These are phyloP conservation scores for Drosophila novamexicana DNA, from an alignment of 1,140 invertebrate species.

Conservation along the genomic window DNA sequence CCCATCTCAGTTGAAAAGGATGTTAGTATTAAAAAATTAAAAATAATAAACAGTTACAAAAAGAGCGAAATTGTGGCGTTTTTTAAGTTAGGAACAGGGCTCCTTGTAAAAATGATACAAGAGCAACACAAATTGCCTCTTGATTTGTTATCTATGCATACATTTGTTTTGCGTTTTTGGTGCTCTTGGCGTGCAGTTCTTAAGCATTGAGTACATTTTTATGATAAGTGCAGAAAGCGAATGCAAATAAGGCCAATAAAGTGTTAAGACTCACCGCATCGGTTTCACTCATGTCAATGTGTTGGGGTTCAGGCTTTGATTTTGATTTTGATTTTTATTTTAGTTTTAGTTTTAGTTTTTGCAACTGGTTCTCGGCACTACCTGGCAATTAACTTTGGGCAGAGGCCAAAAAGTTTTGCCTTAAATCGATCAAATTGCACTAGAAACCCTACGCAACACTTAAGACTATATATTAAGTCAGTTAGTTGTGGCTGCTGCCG, in stretches of 20 bases:
- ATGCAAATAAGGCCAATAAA: neutral
- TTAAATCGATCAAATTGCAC: slow-evolving; percentile 75
- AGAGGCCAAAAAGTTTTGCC: slow-evolving; percentile 33
- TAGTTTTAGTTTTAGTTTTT: neutral
- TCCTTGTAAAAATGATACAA: slow-evolving; percentile 36
- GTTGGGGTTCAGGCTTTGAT: neutral
- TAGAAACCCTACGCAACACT: slow-evolving; percentile 8
- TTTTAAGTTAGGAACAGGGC: neutral
- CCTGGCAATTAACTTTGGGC: slow-evolving; percentile 60
- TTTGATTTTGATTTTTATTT: neutral
- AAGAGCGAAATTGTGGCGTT: neutral
- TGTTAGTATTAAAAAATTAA: too few species aligned
- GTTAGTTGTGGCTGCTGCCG: slow-evolving; percentile 7
- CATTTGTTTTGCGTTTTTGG: slow-evolving; percentile 21
- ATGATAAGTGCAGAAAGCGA: neutral
- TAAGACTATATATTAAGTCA: slow-evolving; percentile 43
- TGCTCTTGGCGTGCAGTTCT: slow-evolving; percentile 11
- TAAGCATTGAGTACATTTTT: slow-evolving; percentile 5
- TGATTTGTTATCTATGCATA: slow-evolving; percentile 43
- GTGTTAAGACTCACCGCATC: slow-evolving; percentile 74
- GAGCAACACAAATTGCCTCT: slow-evolving; percentile 29
- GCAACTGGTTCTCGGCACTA: slow-evolving; percentile 51
- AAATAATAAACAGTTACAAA: too few species aligned
- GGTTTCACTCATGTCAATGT: slow-evolving; percentile 68
- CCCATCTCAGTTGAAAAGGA: too few species aligned